Base-by-base conservation (phyloP, 2,797 vertebrate genomes). In the Coendou prehensilis region DNA sequence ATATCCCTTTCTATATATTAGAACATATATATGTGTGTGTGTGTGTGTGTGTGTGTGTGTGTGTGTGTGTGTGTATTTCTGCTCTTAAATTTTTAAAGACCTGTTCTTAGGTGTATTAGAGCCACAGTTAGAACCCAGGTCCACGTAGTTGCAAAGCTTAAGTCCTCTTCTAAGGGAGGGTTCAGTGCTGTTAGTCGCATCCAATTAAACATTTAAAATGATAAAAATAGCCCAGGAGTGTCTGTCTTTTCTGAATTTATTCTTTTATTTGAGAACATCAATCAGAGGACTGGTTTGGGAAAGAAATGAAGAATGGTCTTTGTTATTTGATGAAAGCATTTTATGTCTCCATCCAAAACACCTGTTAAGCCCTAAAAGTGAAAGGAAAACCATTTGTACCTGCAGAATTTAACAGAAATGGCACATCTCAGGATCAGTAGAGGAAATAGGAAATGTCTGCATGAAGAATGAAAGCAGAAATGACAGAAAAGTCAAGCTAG, bases 331-430 rank as follows among this genome's bases (percentile, higher is more conserved):
- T 76, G 45, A 76, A 3, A 61, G 3, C 61, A 84, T 76, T 94
- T 92, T 30, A 93, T 30, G 86, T 90, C 28, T 78, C 56, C 69
- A 93, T 59, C 75, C 86, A 95, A 96, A 94, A 92, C 84, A 86
- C 73, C n/a, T 91, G 41, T 95, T 89, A 90, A 1, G 1, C 18
- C 67, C 54, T 81, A n/a, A 76, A 95, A 95, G 79, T 76, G 23
- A 28, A 78, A 81, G 75, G 69, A 82, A 87, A 89, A 78, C 41
- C 92, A 45, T 87, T 92, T 87, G 54, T 73, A 45, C 0, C 75
- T 92, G 26, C 56, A 37, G 37, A 92, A 92, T 89, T 91, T 73
- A 88, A 86, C 3, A 76, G 69, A 97, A 96, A 41, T 61, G 88
- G 33, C 67, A 83, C 33, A 91, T 67, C 9, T 86, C 50, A 78